phyloP scores from a whole-genome alignment of 2,797 vertebrate species.

The Enteromius paludinosus region DNA sequence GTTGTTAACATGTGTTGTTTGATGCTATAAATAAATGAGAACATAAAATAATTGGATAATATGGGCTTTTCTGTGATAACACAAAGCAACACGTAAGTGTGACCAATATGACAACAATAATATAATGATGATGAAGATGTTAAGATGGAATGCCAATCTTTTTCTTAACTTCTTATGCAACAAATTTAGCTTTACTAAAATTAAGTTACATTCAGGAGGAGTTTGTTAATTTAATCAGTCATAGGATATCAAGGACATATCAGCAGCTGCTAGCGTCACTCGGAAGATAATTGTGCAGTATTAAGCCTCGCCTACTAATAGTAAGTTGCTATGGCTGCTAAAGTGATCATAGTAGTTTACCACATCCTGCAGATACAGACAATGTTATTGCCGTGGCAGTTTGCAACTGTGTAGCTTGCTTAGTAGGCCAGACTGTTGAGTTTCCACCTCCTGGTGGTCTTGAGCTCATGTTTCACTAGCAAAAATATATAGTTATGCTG shows the following conservation, averaged over 20 bases:
- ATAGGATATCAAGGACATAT: background rate
- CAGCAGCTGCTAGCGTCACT: background rate
- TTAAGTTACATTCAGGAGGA: background rate
- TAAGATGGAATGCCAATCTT: background rate
- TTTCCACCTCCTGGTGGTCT: background rate
- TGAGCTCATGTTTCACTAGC: background rate
- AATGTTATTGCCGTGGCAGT: background rate
- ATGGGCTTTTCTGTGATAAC: background rate
- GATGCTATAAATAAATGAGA: background rate
- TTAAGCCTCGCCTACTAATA: background rate
- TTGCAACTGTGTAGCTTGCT: background rate
- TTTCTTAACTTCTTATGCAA: background rate
- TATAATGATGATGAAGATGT: background rate
- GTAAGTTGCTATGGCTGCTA: background rate
- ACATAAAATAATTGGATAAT: background rate
- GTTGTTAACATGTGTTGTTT: background rate
- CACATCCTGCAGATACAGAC: background rate
- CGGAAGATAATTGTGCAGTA: background rate
- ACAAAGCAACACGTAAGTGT: background rate
- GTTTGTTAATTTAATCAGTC: background rate
- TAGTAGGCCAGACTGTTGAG: background rate
- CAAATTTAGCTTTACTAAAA: background rate
- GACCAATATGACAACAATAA: conserved; percentile 1
- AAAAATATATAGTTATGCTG: background rate
- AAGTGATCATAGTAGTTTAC: background rate